phyloP scores from a whole-genome alignment of 2,797 vertebrate species.

The Pachyuromys duprasi region DNA sequence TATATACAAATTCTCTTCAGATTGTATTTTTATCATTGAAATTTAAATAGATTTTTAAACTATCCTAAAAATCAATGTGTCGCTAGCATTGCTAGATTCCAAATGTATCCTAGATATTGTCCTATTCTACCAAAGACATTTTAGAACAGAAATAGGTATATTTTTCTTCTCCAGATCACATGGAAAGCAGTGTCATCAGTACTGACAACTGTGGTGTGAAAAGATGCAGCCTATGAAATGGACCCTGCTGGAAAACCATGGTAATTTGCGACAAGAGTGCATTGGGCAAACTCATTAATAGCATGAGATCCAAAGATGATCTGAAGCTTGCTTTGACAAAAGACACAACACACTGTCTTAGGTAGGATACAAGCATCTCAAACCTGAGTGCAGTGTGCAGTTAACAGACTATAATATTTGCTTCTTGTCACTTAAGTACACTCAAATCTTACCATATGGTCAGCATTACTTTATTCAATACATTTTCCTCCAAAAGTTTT shows the following conservation, averaged over 20 bases:
- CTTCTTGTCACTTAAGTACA: background rate
- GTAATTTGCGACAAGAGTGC: background rate
- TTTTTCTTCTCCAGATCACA: background rate
- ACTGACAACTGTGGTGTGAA: background rate
- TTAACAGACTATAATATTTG: background rate
- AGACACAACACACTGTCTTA: background rate
- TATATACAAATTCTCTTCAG: background rate
- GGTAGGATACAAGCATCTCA: background rate
- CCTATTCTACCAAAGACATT: background rate
- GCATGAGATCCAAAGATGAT: background rate
- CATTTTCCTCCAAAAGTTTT: slow-evolving; percentile 32
- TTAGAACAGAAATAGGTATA: slow-evolving; percentile 6
- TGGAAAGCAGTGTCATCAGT: slow-evolving; percentile 23
- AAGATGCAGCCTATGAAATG: background rate
- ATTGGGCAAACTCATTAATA: slow-evolving; percentile 13
- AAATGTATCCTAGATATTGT: background rate
- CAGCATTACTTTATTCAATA: slow-evolving; percentile 43
- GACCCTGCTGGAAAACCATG: background rate
- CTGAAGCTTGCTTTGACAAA: slow-evolving; percentile 49
- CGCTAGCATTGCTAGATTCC: background rate
- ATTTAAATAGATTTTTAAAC: slow-evolving; percentile 30
- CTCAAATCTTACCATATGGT: slow-evolving; percentile 23
- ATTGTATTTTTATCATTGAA: slow-evolving; percentile 19
- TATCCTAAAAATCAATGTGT: background rate
- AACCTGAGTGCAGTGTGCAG: background rate